Percentiles rank a stretch among this genome's conserved stretches.
These are phyloP conservation scores for Penaeus japonicus DNA, from an alignment of 1,140 invertebrate genomes.

Conservation along the genomic window DNA sequence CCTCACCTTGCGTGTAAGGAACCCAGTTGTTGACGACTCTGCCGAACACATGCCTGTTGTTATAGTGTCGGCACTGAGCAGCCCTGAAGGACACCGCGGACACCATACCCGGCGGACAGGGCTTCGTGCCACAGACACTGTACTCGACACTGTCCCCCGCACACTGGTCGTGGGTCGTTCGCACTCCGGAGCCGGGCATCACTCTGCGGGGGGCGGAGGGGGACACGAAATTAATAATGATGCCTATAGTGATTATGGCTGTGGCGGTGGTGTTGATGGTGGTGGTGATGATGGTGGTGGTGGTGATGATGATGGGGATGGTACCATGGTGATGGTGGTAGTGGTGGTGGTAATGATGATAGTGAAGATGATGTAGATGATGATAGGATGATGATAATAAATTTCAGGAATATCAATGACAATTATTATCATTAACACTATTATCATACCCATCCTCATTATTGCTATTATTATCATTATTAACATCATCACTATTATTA, in stretches of 20 bases:
- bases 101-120: background rate
- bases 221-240: too few relatives aligned
- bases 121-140: background rate
- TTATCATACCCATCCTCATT: too few relatives aligned
- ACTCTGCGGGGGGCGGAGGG: background rate
- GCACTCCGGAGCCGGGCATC: conserved; percentile 35
- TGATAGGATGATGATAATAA: too few relatives aligned
- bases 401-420: too few relatives aligned
- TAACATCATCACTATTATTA: too few relatives aligned
- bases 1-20: conserved; percentile 36
- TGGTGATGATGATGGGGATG: background rate
- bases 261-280: background rate
- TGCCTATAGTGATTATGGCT: too few relatives aligned
- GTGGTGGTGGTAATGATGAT: too few relatives aligned
- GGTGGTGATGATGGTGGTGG: background rate
- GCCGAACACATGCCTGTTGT: conserved; percentile 40
- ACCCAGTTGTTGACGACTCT: conserved; percentile 43
- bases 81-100: conserved; percentile 23
- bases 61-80: conserved; percentile 30
- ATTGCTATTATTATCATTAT: too few relatives aligned
- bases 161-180: conserved; percentile 39
- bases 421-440: too few relatives aligned
- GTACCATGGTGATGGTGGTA: too few relatives aligned
- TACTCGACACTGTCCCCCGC: conserved; percentile 26
- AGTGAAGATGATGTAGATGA: too few relatives aligned